Conservation (phyloP, 2,888 invertebrate species). For the Meandrusa payeni region DNA sequence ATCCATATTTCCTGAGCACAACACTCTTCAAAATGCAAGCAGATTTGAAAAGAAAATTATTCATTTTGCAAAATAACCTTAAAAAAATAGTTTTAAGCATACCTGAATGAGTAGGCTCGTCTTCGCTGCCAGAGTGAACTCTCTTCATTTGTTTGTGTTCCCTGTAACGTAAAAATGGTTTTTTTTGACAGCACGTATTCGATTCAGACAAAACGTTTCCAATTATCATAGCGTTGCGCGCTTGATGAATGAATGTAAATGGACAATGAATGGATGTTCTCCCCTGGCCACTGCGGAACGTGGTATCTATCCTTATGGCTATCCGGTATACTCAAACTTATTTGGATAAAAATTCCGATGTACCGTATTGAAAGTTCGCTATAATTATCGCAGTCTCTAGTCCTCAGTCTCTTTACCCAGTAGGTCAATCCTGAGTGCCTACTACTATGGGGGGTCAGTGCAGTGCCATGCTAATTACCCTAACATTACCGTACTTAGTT, state of each 20-base stretch:
- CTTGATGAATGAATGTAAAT: slow-evolving; percentile 8
- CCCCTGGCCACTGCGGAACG: background rate
- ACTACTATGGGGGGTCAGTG: slow-evolving; percentile 19
- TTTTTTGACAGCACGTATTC: no score
- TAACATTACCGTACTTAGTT: background rate
- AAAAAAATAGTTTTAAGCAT: no score
- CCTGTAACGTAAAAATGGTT: slow-evolving; percentile 65
- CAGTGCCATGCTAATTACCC: slow-evolving; percentile 13
- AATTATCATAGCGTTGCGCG: slow-evolving; percentile 9
- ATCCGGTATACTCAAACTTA: slow-evolving; percentile 24
- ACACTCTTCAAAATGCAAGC: no score
- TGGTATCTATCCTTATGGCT: slow-evolving; percentile 11
- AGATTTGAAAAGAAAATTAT: no score
- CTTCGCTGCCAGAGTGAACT: slow-evolving; percentile 86
- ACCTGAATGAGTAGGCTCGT: slow-evolving; percentile 88
- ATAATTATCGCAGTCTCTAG: slow-evolving; percentile 16
- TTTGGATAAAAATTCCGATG: background rate
- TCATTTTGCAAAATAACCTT: no score
- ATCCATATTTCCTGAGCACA: no score
- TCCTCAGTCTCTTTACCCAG: slow-evolving; percentile 13
- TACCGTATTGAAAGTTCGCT: background rate
- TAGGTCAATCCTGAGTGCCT: slow-evolving; percentile 13
- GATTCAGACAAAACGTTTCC: no score
- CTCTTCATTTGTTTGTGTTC: slow-evolving; percentile 93
- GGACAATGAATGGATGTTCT: slow-evolving; percentile 14